A percentile compares a stretch with the other conserved stretches of the same genome.
phyloP scores from a whole-genome alignment of 2,797 vertebrate genomes.

The Linurgus olivaceus region DNA sequence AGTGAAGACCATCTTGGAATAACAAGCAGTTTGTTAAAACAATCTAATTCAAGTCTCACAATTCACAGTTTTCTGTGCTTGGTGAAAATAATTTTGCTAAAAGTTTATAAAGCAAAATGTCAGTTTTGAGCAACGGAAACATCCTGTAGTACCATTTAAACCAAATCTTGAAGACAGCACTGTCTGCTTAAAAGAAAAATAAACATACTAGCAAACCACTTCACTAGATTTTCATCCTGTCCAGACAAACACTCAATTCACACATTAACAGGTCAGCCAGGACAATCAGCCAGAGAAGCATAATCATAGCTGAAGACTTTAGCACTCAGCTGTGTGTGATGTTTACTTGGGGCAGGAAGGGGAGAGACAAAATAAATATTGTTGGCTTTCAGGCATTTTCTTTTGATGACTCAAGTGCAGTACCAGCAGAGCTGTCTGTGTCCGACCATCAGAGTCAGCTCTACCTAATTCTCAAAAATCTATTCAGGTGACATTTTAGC shows the following conservation, averaged over 20 bases:
- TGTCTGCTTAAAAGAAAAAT: not conserved
- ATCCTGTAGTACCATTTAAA: not conserved
- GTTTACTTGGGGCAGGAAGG: not conserved
- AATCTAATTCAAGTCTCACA: not conserved
- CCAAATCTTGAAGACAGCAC: not conserved
- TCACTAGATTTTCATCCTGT: not conserved
- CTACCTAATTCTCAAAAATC: not conserved
- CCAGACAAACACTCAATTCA: not conserved
- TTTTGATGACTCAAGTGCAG: not conserved
- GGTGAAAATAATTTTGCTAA: not conserved
- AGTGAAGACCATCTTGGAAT: not conserved
- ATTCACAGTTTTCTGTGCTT: not conserved
- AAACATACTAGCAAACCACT: not conserved
- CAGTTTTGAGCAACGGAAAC: not conserved
- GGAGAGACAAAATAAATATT: not conserved
- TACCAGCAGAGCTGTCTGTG: not conserved
- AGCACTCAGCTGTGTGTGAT: not conserved
- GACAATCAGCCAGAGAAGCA: not conserved
- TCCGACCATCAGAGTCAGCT: not conserved
- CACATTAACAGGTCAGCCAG: not conserved
- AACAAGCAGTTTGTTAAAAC: not conserved
- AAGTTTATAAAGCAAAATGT: not conserved
- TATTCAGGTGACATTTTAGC: not conserved
- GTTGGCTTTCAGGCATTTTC: not conserved
- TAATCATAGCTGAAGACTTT: not conserved